Evolutionary conservation across 2,113 vertebrate species (phyloP).

Genomic region (Lophotis ruficrista): DNA sequence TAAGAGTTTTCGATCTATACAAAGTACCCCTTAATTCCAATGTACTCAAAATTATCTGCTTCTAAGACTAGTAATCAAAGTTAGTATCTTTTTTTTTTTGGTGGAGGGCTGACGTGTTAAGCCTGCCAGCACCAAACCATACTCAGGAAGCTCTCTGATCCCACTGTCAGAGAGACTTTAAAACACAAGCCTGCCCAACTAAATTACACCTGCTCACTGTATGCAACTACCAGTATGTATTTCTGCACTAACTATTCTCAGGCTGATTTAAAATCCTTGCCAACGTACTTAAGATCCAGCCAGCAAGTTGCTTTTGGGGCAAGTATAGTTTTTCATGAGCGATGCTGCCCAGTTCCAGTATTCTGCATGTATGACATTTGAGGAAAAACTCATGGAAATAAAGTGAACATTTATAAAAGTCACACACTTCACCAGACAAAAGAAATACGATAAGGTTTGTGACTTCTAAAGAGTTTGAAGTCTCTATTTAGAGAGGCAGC

Average conservation of each 20-base stretch:
- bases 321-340: neutral
- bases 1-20: neutral
- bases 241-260: neutral
- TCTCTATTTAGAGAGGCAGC: neutral
- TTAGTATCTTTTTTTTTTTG: neutral
- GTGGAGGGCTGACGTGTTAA: neutral
- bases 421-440: neutral
- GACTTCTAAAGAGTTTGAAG: neutral
- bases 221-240: neutral
- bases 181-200: neutral
- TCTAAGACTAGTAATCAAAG: neutral
- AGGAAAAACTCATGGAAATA: too few relatives aligned
- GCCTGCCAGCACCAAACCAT: neutral
- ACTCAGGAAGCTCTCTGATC: neutral
- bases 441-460: neutral
- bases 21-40: slow-evolving; percentile 9
- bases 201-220: slow-evolving; percentile 25
- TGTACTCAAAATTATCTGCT: neutral
- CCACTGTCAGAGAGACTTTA: neutral
- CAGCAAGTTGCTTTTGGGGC: neutral
- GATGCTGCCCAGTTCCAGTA: neutral
- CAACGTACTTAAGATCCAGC: neutral
- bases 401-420: too few relatives aligned
- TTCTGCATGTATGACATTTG: too few relatives aligned
- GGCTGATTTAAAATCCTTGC: neutral